Base-by-base conservation (phyloP, 1,140 invertebrate species). In the Colletes latitarsis region DNA sequence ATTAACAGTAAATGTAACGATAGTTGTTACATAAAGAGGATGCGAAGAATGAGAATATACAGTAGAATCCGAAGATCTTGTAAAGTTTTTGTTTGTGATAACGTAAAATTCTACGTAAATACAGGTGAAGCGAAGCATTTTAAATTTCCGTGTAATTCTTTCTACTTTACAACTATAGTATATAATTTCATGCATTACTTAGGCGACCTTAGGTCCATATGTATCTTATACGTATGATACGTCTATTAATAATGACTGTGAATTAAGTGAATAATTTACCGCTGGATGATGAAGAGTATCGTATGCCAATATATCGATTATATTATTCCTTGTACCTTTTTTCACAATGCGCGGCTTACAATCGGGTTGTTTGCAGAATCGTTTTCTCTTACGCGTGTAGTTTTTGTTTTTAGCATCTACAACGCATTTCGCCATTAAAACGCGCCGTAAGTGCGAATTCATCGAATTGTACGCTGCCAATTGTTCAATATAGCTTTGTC, bases 391-490 rank as follows among this genome's bases (percentile, higher is more conserved):
- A 2, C 78, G 77, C 17, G 83, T 82, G 49, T 89, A 92, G n/a
- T 72, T 88, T 58, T 89, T 85, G 77, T 93, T 93, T 82, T 86
- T 90, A 15, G 90, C 79, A 72, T 93, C 90, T 3, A 93, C 88
- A 9, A 90, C 89, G 62, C 90, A 91, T 76, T 91, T 92, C 15
- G 92, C 92, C n/a, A 88, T 80, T 39, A 93, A 76, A 67, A 93
- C 81, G 8, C 91, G 89, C 21, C 91, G 91, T 46, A 93, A 64
- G 53, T 93, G 92, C 12, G 81, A 77, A 52, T 79, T 89, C 92
- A 93, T 93, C 4, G 87, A 89, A 81, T 93, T 92, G 62, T 91
- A 92, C 8, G 91, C 85, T n/a, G 88, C 69, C 77, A 93, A 83
- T 89, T 93, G 92, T 41, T 92, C 77, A 52, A 88, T 90, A 82